Conservation (phyloP, 2,797 vertebrate genomes). For the Gobio occitaniae region DNA sequence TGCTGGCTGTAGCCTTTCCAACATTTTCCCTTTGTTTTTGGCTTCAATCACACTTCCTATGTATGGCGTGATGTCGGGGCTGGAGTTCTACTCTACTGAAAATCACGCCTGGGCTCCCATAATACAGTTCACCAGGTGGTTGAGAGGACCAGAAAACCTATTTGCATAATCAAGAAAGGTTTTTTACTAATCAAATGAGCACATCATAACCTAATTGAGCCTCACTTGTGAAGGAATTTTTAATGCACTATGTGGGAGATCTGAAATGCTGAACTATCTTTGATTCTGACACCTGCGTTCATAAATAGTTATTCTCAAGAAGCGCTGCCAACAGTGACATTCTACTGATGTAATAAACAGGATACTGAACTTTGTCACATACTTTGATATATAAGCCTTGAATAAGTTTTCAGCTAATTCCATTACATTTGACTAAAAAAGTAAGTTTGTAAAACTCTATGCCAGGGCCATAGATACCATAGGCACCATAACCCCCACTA, state of each 20-base stretch:
- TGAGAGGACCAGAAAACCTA: not conserved
- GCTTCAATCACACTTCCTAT: not conserved
- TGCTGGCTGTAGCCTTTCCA: not conserved
- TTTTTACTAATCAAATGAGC: not conserved
- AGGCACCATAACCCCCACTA: too few species aligned
- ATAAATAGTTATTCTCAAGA: not conserved
- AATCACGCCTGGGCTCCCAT: not conserved
- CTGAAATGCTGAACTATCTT: not conserved
- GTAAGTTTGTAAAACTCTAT: not conserved
- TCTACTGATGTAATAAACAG: not conserved
- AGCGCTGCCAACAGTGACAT: not conserved
- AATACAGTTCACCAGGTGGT: slow-evolving; percentile 12
- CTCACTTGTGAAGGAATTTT: not conserved
- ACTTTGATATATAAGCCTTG: too few species aligned
- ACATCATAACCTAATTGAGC: not conserved
- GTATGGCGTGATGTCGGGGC: not conserved
- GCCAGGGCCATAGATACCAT: too few species aligned
- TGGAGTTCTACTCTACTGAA: not conserved
- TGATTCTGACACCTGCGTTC: not conserved
- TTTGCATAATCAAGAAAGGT: slow-evolving; percentile 23
- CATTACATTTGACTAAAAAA: not conserved
- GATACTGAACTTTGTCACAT: not conserved
- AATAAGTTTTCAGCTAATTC: not conserved
- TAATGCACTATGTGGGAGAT: not conserved
- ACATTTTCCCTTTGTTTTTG: not conserved